Evolutionary conservation across 2,797 vertebrate genomes (phyloP).

Genomic region (Heterohyrax brucei): DNA sequence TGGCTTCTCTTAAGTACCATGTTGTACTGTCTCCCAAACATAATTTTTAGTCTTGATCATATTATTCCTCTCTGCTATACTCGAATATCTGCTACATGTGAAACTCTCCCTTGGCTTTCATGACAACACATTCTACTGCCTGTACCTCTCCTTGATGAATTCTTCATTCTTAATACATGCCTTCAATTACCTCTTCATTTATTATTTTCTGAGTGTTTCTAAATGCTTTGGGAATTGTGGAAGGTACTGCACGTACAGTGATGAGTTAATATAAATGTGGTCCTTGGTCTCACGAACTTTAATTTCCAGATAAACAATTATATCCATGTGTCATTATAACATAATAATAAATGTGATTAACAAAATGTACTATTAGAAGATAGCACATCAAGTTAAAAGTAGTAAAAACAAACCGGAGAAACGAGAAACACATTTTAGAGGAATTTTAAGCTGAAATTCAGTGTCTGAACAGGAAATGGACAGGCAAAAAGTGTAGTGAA

Average conservation of each 20-base stretch:
- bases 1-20: slow-evolving; percentile 8
- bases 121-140: background rate
- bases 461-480: background rate
- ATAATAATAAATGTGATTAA: background rate
- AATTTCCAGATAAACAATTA: slow-evolving; percentile 20
- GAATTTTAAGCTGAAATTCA: slow-evolving; percentile 27
- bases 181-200: slow-evolving; percentile 30
- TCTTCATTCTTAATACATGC: slow-evolving; percentile 6
- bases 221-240: slow-evolving; percentile 51
- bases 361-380: background rate
- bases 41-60: background rate
- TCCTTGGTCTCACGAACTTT: slow-evolving; percentile 29
- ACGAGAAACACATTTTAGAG: background rate
- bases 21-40: background rate
- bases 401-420: background rate
- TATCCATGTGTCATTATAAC: background rate
- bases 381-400: background rate
- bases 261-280: background rate
- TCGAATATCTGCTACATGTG: background rate
- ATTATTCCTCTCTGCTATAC: background rate
- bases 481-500: background rate
- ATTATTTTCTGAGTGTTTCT: background rate
- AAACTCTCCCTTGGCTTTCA: background rate
- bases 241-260: background rate
- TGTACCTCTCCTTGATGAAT: background rate